Percentiles rank a stretch among this genome's conserved stretches.
Evolutionary conservation across 1,140 invertebrate genomes (phyloP).

Genomic region (Drosophila sp.): DNA sequence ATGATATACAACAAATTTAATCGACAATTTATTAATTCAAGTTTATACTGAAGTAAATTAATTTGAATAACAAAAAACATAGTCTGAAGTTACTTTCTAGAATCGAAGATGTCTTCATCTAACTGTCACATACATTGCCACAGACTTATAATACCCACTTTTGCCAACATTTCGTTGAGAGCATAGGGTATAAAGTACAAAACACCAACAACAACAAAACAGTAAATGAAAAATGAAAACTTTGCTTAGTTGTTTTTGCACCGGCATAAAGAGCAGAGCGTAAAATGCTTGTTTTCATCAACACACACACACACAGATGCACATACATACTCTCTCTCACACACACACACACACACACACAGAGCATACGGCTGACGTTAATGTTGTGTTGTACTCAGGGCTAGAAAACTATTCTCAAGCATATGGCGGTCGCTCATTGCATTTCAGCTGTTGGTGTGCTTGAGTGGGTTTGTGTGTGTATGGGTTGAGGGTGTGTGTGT

Average conservation of each 20-base stretch:
- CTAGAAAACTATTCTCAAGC: constrained; percentile 61
- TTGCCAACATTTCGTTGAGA: not conserved
- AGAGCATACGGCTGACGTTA: constrained; percentile 22
- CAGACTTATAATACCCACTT: not conserved
- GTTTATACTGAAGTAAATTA: too few relatives aligned
- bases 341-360: constrained; percentile 16
- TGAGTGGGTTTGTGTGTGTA: constrained; percentile 13
- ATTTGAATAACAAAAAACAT: too few relatives aligned
- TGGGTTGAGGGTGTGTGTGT: constrained; percentile 31
- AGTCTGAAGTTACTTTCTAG: too few relatives aligned
- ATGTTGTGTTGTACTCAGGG: constrained; percentile 32
- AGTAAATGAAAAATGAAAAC: constrained; percentile 48
- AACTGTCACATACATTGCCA: too few relatives aligned
- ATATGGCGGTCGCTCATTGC: constrained; percentile 59
- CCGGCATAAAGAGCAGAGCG: constrained; percentile 61
- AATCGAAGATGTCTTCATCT: too few relatives aligned
- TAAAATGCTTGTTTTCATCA: constrained; percentile 60
- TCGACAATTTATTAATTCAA: too few relatives aligned
- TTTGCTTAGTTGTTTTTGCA: constrained; percentile 54
- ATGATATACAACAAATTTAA: too few relatives aligned
- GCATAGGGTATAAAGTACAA: not conserved
- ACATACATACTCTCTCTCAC: too few relatives aligned
- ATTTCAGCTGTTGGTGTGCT: constrained; percentile 41
- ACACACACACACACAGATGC: constrained; percentile 10
- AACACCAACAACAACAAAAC: constrained; percentile 3